These are phyloP conservation scores for Iselma pallidipennis DNA, from an alignment of 2,888 invertebrate genomes.

Conservation along the genomic window DNA sequence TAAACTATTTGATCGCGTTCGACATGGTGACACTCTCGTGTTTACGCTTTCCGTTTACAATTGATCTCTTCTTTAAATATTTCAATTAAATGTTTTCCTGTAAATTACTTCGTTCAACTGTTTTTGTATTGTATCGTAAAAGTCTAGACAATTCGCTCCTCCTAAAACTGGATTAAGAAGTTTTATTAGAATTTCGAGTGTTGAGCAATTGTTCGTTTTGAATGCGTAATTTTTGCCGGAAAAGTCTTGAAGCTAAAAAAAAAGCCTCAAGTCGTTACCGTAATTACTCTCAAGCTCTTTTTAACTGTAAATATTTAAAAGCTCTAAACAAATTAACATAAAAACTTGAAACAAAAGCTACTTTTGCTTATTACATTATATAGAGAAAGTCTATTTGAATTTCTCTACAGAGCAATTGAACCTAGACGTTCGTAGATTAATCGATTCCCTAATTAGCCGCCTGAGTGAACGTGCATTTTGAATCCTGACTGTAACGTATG, in stretches of 20 bases:
- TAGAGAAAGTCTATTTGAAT: background rate
- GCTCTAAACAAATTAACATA: background rate
- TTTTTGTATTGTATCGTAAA: background rate
- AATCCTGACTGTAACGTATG: constrained; percentile 11
- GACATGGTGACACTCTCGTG: background rate
- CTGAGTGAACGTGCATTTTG: constrained; percentile 10
- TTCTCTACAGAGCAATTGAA: background rate
- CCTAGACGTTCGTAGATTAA: constrained; percentile 14
- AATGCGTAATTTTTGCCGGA: background rate
- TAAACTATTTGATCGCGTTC: background rate
- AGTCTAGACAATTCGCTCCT: background rate
- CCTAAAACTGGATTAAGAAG: background rate
- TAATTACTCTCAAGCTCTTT: background rate
- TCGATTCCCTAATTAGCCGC: constrained; percentile 25
- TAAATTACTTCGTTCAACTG: background rate
- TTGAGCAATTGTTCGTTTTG: background rate
- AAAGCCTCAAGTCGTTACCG: background rate
- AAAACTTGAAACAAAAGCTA: background rate
- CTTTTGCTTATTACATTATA: background rate
- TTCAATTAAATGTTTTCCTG: background rate
- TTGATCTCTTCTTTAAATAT: background rate
- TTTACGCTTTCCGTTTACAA: background rate
- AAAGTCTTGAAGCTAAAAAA: background rate
- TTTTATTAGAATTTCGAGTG: background rate
- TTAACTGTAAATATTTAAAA: background rate